Base-by-base conservation (phyloP, 2,888 invertebrate species). In the Leptopilina syphax region DNA sequence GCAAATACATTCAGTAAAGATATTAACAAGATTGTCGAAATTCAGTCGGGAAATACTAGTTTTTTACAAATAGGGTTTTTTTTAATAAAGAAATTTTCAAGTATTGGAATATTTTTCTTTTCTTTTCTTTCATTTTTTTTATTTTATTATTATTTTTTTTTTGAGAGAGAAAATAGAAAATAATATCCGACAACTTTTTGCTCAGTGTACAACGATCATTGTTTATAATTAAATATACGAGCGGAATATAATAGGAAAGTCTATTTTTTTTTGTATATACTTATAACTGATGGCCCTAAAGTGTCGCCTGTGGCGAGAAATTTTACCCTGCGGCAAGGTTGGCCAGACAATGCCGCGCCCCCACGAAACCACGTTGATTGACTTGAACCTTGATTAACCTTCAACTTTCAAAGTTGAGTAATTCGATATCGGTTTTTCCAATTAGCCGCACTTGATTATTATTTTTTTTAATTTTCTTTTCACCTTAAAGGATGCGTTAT, bases 331-430 rank as follows among this genome's bases (percentile, higher is more conserved):
- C 89, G 88, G 84, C 85, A 83, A 85, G 86, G 82, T 85, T 78
- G 85, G 84, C 83, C 84, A 73, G 79, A 83, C 81, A 83, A 83
- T 83, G 86, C 83, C 86, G 86, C 89, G 87, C 89, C 89, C 89
- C 89, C 89, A 89, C 89, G 88, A 88, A 85, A 78, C 87, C 86
- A 86, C 88, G 85, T 88, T 83, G 81, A 85, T 87, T 85, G 85
- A 87, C 78, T 81, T 84, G 83, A 84, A 84, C 79, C 67, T 73
- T 66, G 76, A 47, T 81, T 81, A 73, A 83, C 79, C 81, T 80
- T 77, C 82, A 73, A 41, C 18, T 73, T 57, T 57, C 34, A 13
- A 73, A 73, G 9, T 73, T 54, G 34, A 73, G 9, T 57, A 34
- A 54, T 54, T 57, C 57, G 34, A 73, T 34, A 73, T 73, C 54